Evolutionary conservation across 2,888 invertebrate genomes (phyloP).

Genomic region (Trichogramma evanescens): DNA sequence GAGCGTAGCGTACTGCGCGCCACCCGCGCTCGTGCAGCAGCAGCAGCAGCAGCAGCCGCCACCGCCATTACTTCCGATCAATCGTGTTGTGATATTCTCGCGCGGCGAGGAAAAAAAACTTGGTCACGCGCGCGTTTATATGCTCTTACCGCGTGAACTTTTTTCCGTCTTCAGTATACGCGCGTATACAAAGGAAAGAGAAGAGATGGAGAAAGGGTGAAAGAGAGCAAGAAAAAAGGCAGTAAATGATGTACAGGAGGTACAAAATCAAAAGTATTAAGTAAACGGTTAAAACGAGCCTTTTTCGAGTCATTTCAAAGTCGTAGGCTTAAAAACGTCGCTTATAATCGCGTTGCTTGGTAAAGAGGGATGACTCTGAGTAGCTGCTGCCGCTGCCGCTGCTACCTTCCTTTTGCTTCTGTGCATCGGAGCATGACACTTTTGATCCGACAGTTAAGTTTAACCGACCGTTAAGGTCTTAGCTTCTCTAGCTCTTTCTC

Average conservation of each 20-base stretch:
- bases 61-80: too few relatives aligned
- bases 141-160: too few relatives aligned
- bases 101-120: too few relatives aligned
- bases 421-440: slow-evolving; percentile 35
- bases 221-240: neutral
- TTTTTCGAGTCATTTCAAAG: slow-evolving; percentile 35
- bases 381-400: slow-evolving; percentile 8
- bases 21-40: too few relatives aligned
- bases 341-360: slow-evolving; percentile 31
- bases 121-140: too few relatives aligned
- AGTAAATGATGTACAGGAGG: slow-evolving; percentile 5
- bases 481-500: slow-evolving; percentile 21
- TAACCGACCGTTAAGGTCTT: slow-evolving; percentile 36
- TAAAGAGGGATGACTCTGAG: neutral
- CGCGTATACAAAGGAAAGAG: slow-evolving; percentile 1
- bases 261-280: neutral
- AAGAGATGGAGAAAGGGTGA: neutral
- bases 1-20: too few relatives aligned
- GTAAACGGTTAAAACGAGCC: too few relatives aligned
- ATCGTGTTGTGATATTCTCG: too few relatives aligned
- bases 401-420: slow-evolving; percentile 1
- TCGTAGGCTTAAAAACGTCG: slow-evolving; percentile 34
- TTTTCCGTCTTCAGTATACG: neutral
- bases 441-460: slow-evolving; percentile 40
- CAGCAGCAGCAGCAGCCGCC: too few relatives aligned